Evolutionary conservation across 23 tunicate genomes (phyloP), one percentile per base, ranked within the genome.

Genomic region (Halocynthia roretzi): DNA sequence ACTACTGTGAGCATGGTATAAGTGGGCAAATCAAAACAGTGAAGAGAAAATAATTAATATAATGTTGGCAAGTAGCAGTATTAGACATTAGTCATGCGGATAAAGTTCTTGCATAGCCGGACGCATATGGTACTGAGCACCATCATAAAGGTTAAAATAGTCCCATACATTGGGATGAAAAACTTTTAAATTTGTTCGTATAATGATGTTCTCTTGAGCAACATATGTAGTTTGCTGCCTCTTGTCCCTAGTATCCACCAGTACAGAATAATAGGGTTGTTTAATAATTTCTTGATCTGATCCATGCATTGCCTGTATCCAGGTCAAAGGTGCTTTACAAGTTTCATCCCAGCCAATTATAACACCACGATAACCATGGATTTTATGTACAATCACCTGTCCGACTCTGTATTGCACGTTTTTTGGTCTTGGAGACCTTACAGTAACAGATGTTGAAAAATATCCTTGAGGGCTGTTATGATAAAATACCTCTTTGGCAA

Each of bases 281-380:
- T 74, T 62, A 8, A n/a, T 18, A 57, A 48, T 76, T 19, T 75
- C 81, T 82, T 50, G 7, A 54, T 80, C 52, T 49, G 70, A 61
- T 10, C 85, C 70, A 75, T 80, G 88, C 53, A 76, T 83, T 49
- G 54, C 54, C 9, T 75, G 51, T 10, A 83, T 87, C 98, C 98
- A 93, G 48, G 62, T 21, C n/a, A 70, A 66, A 14, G 98, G 98
- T 48, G 98, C 98, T 49, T 67, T 80, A 55, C 99, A 94, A 6
- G 65, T 61, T 52, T 72, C 71, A 75, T 87, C 95, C 99, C 99
- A 94, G 5, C 99, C 99, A 8, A 87, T 83, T 8, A 94, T 88
- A 5, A 94, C 99, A 7, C 99, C 99, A 7, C 80, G 71, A 71
- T 94, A 94, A 6, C 95, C 95, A 71, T 67, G 77, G 67, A 31